Evolutionary conservation across 2,888 invertebrate species (phyloP).

Genomic region (Nemotelus pantherinus): DNA sequence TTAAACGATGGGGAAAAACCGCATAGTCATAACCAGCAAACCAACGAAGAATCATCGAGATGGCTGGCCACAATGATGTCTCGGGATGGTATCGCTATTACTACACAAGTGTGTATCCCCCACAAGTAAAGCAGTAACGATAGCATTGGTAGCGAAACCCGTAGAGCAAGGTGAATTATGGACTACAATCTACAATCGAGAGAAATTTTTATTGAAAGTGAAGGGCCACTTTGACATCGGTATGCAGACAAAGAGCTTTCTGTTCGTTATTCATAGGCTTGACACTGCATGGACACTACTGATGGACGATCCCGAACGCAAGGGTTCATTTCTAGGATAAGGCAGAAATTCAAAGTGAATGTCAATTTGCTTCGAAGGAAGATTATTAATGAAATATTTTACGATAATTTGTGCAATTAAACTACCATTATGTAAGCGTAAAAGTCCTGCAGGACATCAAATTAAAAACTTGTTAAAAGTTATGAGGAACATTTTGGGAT

Average conservation of each 20-base stretch:
- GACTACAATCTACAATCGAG: conserved; percentile 17
- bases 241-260: background rate
- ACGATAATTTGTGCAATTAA: too few species aligned
- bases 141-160: conserved; percentile 1
- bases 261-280: too few species aligned
- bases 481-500: too few species aligned
- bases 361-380: too few species aligned
- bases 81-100: background rate
- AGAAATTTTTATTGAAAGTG: conserved; percentile 17
- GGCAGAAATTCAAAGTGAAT: too few species aligned
- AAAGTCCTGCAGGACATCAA: too few species aligned
- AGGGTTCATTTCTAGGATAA: too few species aligned
- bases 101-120: background rate
- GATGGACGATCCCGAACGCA: too few species aligned
- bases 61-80: background rate
- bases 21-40: background rate
- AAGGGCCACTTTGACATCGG: conserved; percentile 24
- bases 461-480: too few species aligned
- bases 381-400: too few species aligned
- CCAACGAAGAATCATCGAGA: background rate
- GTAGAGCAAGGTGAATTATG: conserved; percentile 28
- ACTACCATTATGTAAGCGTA: too few species aligned
- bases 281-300: too few species aligned
- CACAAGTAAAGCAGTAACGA: background rate
- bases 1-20: background rate